Conservation (phyloP, 2,888 invertebrate species). For the Cephus nigrinus region DNA sequence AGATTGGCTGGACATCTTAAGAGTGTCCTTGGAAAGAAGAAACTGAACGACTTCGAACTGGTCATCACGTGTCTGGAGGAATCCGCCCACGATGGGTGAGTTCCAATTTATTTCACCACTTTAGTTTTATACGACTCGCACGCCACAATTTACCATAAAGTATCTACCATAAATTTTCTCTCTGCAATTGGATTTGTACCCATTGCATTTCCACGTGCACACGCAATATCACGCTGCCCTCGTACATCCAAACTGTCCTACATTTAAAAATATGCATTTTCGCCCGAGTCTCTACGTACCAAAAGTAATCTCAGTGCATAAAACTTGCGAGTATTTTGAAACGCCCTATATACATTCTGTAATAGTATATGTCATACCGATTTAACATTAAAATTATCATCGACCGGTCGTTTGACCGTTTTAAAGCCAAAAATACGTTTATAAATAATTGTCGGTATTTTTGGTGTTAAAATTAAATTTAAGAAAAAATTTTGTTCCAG, state of each 20-base stretch:
- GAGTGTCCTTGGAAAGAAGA: conserved; percentile 66
- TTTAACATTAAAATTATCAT: not conserved
- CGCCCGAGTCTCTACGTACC: not conserved
- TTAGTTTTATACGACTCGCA: not conserved
- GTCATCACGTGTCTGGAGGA: conserved; percentile 70
- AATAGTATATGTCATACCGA: not conserved
- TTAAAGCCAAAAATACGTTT: too few species aligned
- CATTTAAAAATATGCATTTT: not conserved
- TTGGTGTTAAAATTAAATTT: not conserved
- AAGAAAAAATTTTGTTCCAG: not conserved
- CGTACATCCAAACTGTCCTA: not conserved
- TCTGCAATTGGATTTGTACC: not conserved
- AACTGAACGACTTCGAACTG: conserved; percentile 68
- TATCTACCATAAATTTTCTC: not conserved
- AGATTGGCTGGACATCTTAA: conserved; percentile 67
- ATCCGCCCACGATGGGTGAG: conserved; percentile 66
- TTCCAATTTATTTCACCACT: conserved; percentile 10
- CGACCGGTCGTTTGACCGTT: too few species aligned
- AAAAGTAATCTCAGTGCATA: not conserved
- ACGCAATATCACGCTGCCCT: not conserved
- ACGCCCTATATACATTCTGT: not conserved
- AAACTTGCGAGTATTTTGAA: not conserved
- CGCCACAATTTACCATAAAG: not conserved
- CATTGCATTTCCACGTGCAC: not conserved
- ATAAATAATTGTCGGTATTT: too few species aligned